phyloP scores from a whole-genome alignment of 2,113 vertebrate species.

The Oreocharis arfaki region DNA sequence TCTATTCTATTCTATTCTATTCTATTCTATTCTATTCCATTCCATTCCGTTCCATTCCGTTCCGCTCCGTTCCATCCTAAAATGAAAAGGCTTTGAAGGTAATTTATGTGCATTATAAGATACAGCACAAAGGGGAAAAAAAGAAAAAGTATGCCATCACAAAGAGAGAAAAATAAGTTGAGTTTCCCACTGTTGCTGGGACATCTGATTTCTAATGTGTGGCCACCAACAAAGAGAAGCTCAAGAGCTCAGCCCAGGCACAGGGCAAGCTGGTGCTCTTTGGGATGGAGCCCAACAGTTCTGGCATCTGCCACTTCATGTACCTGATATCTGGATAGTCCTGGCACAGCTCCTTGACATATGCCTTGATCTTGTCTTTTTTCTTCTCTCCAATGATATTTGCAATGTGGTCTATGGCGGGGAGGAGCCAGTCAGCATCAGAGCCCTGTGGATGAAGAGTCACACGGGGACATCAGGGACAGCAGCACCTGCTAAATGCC shows the following conservation, averaged over 20 bases:
- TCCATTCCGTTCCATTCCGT: neutral
- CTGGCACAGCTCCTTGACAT: slow-evolving; percentile 41
- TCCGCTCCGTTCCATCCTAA: neutral
- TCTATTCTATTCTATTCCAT: neutral
- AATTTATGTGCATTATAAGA: neutral
- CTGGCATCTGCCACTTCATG: accelerated
- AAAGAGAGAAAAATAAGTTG: neutral
- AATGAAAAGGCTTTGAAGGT: neutral
- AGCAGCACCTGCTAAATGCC: neutral
- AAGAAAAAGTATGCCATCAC: neutral
- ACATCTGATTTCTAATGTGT: neutral
- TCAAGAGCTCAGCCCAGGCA: neutral
- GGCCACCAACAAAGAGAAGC: neutral
- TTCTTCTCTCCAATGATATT: slow-evolving; percentile 61
- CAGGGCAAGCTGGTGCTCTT: accelerated
- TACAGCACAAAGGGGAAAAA: neutral
- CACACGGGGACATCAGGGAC: accelerated
- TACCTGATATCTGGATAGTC: slow-evolving; percentile 74
- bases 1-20: neutral
- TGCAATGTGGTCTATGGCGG: slow-evolving; percentile 54
- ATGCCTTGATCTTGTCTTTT: slow-evolving; percentile 48
- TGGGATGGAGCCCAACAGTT: neutral
- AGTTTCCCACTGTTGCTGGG: neutral
- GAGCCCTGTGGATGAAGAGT: slow-evolving; percentile 53
- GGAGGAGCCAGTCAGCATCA: slow-evolving; percentile 49